Base-by-base conservation (phyloP, 2,888 invertebrate species). In the Chaetogeoica ovagalla region DNA sequence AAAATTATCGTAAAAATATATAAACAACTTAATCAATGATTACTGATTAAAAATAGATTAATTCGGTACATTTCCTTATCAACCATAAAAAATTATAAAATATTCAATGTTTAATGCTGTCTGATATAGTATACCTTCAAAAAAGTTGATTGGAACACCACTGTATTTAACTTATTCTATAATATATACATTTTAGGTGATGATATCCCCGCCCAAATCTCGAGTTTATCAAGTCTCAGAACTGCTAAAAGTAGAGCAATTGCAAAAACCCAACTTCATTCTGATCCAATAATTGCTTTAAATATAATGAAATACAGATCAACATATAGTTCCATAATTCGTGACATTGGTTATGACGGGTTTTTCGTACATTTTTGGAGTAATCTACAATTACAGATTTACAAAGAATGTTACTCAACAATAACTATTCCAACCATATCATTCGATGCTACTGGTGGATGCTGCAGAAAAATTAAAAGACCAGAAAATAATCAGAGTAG, bases 291-390 rank as follows among this genome's bases (percentile, higher is more conserved):
- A 37, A 37, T 63, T 63, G 37, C 63, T 13, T 7, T 63, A 39
- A 19, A 19, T 63, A 63, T 63, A 39, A 39, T 39, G 37, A 63
- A 63, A 63, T 9, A 63, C 7, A 17, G 17, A 19, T 6, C 9
- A 37, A 37, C 19, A 8, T 63, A 37, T 39, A 7, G 37, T 2
- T 17, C 39, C 6, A 19, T 8, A 19, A 63, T 63, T 63, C 39
- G 39, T 2, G 19, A 63, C 9, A 19, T 63, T 39, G 63, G 37
- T 4, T 63, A 63, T 17, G 63, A 63, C 23, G 19, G 19, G 5
- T 63, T 39, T 63, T 63, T 63, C 39, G 39, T 63, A 19, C 39
- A 63, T 63, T 63, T 63, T 39, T 63, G 63, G 63, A 63, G 63
- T 8, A 39, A 63, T 39, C 37, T 63, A 8, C 63, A 63, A 39